Evolutionary conservation across 1,140 invertebrate species (phyloP).

Genomic region (Platorchestia sp.): DNA sequence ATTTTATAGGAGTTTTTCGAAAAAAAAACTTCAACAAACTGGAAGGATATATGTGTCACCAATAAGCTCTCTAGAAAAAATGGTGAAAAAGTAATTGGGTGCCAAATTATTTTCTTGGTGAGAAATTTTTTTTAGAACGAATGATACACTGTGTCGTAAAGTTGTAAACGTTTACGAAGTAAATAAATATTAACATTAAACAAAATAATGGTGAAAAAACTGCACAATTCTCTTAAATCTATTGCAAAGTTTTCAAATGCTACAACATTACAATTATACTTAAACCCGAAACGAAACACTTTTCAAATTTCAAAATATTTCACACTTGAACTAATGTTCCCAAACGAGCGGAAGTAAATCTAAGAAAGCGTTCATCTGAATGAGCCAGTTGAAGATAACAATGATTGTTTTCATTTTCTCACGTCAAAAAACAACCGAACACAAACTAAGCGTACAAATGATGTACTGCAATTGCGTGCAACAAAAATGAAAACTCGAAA

Average conservation of each 20-base stretch:
- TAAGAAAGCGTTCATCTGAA: background rate
- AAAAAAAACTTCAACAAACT: too few species aligned
- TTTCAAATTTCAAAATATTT: background rate
- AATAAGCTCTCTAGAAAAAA: too few species aligned
- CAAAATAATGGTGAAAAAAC: background rate
- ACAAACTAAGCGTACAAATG: background rate
- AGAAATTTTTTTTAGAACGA: too few species aligned
- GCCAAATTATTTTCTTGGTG: too few species aligned
- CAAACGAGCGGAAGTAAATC: background rate
- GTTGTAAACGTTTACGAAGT: background rate
- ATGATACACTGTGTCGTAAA: background rate
- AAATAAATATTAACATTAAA: background rate
- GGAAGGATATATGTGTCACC: too few species aligned
- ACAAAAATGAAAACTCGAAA: background rate
- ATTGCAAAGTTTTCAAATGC: background rate
- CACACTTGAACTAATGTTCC: background rate
- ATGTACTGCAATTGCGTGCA: background rate
- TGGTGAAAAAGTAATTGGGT: too few species aligned
- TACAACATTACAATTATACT: background rate
- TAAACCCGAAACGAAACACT: background rate
- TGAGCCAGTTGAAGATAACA: background rate
- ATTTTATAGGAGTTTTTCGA: too few species aligned
- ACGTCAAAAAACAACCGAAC: background rate
- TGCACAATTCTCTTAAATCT: background rate
- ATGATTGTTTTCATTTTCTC: background rate